These are phyloP conservation scores for Bursaphelenchus okinawaensis DNA, from an alignment of 2,888 invertebrate species.

Conservation along the genomic window DNA sequence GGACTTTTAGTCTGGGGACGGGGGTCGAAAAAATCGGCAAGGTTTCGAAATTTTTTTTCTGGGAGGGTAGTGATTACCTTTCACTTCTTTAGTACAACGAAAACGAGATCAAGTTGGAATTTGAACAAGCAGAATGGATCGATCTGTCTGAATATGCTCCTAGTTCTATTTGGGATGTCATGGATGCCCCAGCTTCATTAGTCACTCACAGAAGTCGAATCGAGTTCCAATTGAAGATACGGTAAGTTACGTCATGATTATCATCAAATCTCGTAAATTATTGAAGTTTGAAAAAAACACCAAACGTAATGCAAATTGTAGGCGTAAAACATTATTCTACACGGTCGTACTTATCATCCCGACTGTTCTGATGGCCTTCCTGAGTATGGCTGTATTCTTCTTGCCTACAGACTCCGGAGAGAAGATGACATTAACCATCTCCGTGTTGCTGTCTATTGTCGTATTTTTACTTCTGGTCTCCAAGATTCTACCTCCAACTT, in stretches of 20 bases:
- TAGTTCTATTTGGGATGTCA: slow-evolving; percentile 97
- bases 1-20: no score
- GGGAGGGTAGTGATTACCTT: no score
- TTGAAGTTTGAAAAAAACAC: no score
- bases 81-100: slow-evolving; percentile 45
- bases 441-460: slow-evolving; percentile 96
- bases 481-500: slow-evolving; percentile 97
- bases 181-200: slow-evolving; percentile 67
- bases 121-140: slow-evolving; percentile 75
- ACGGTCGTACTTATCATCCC: slow-evolving; percentile 98
- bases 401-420: slow-evolving; percentile 92
- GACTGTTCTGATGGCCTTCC: slow-evolving; percentile 95
- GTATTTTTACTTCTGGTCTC: slow-evolving; percentile 97
- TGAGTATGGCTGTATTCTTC: slow-evolving; percentile 95
- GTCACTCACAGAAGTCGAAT: slow-evolving; percentile 61
- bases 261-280: slow-evolving; percentile 4
- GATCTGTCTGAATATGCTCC: slow-evolving; percentile 36
- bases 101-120: slow-evolving; percentile 67
- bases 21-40: no score
- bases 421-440: slow-evolving; percentile 68
- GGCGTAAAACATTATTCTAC: slow-evolving; percentile 95
- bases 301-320: no score
- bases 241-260: slow-evolving; percentile 15
- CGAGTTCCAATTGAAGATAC: slow-evolving; percentile 51
- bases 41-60: slow-evolving; percentile 12